Base-by-base conservation (phyloP, 2,797 vertebrate genomes). In the Lacerta agilis region DNA sequence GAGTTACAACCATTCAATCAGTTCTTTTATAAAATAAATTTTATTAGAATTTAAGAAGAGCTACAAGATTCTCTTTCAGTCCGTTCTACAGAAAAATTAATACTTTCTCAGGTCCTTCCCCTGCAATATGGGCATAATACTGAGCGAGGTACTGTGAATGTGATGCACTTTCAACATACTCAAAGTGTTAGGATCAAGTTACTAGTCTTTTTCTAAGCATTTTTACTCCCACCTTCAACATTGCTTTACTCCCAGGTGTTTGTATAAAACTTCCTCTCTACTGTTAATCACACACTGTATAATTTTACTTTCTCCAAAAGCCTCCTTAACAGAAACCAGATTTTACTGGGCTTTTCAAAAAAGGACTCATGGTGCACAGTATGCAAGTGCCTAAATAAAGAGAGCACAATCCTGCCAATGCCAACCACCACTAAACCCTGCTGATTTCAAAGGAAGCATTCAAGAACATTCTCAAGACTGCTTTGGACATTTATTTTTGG, bases 1-100 rank as follows among this genome's bases (percentile, higher is more conserved):
- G 0, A 58, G 1, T 1, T 0, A 18, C 0, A 83, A 27, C 9
- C 20, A 20, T n/a, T 25, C 41, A 13, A 2, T 64, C 8, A 43
- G 8, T 23, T 36, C 41, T 55, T 55, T 49, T 55, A 15, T 55
- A 4, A 55, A 55, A 55, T 55, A 55, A 4, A 4, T 55, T 55
- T 55, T 55, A 55, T 55, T 55, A 55, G 49, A 55, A 55, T 55
- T 49, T 55, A 90, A 41, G 0, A 0, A 20, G 0, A 49, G 0
- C 1, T 0, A 23, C 0, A 82, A 27, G 13, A 55, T 55, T 15
- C 15, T 9, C 20, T 4, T n/a, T 25, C 38, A 13, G 3, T 64
- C 3, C 20, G 4, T 23, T 36, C 41, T 55, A 55, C 49, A 55
- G 58, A 61, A 18, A 61, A 61, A 18, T 7, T 61, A 61, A 20